Conservation (phyloP, 2,797 vertebrate species). For the Periophthalmus magnuspinnatus region DNA sequence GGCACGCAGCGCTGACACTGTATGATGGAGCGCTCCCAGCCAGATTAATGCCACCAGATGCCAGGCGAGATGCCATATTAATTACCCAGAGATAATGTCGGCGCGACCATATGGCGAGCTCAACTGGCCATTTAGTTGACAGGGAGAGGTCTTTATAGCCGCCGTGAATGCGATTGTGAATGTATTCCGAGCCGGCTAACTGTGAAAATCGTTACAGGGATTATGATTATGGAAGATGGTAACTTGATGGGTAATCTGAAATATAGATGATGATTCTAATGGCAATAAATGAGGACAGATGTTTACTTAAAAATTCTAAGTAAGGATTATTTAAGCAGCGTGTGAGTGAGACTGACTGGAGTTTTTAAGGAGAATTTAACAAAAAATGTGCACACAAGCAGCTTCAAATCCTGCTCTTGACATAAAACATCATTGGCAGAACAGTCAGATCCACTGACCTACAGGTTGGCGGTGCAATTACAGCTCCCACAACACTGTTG, state of each 20-base stretch:
- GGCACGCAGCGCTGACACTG: conserved; percentile 58
- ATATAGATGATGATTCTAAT: neutral
- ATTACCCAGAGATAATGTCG: conserved; percentile 84
- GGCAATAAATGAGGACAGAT: no score
- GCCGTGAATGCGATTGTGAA: conserved; percentile 44
- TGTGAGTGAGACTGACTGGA: no score
- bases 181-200: conserved; percentile 22
- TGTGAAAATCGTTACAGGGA: conserved; percentile 20
- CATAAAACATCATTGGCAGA: no score
- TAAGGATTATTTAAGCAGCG: no score
- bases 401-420: no score
- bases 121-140: conserved; percentile 82
- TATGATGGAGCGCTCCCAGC: conserved; percentile 71
- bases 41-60: conserved; percentile 85
- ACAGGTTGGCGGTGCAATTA: no score
- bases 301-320: neutral
- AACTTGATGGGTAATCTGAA: conserved; percentile 5
- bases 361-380: no score
- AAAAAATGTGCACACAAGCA: no score
- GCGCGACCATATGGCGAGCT: conserved; percentile 79
- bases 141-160: conserved; percentile 78
- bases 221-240: neutral
- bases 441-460: no score
- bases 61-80: conserved; percentile 84
- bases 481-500: no score